Evolutionary conservation across 1,140 invertebrate genomes (phyloP).

Genomic region (Drosophila baimaii): DNA sequence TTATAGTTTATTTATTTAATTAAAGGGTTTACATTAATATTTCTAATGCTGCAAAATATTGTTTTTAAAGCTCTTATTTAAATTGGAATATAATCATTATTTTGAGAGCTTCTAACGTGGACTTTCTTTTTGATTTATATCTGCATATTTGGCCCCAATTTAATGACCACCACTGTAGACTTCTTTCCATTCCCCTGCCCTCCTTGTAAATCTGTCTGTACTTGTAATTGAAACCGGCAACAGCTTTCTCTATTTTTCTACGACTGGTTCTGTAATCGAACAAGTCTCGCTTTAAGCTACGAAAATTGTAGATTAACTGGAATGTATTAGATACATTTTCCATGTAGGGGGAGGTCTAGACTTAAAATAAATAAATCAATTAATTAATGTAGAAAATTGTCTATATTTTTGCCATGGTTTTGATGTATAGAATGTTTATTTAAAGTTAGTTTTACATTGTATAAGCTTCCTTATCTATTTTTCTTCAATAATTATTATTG

Average conservation of each 20-base stretch:
- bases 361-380: not conserved
- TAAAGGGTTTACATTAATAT: too few relatives aligned
- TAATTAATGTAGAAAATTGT: not conserved
- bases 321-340: not conserved
- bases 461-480: too few relatives aligned
- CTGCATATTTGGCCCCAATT: not conserved
- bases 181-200: not conserved
- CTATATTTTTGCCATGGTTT: too few relatives aligned
- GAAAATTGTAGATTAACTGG: not conserved
- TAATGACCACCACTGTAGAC: not conserved
- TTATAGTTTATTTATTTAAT: not conserved
- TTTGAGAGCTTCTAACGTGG: not conserved
- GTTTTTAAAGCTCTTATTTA: not conserved
- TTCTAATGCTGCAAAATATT: too few relatives aligned
- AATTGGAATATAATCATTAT: not conserved
- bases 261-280: conserved; percentile 15
- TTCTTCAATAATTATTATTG: too few relatives aligned
- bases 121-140: not conserved
- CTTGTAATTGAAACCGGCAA: conserved; percentile 8
- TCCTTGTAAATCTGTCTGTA: not conserved
- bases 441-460: too few relatives aligned
- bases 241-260: conserved; percentile 35
- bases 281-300: conserved; percentile 9
- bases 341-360: not conserved
- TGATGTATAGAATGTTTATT: too few relatives aligned